Conservation (phyloP, 2,113 vertebrate species). For the Athene noctua region DNA sequence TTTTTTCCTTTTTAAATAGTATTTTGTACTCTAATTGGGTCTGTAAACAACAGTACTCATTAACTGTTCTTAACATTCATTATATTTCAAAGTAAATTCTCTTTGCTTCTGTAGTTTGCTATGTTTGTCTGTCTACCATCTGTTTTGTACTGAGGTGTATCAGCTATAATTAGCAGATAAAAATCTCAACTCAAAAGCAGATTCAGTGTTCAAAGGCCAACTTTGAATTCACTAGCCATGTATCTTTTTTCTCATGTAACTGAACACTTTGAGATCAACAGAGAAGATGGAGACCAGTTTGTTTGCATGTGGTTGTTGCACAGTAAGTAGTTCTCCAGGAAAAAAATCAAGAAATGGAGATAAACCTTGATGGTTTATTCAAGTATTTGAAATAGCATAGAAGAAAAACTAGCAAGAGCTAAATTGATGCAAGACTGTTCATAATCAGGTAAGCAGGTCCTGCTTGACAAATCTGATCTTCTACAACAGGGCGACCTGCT, state of each 20-base stretch:
- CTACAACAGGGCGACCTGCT: too few relatives aligned
- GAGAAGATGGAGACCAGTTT: not conserved
- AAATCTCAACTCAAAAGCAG: not conserved
- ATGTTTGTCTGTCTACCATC: not conserved
- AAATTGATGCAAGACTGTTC: not conserved
- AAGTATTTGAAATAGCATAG: not conserved
- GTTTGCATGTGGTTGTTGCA: not conserved
- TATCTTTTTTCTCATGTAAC: not conserved
- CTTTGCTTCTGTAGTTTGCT: not conserved
- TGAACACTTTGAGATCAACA: not conserved
- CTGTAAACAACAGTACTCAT: not conserved
- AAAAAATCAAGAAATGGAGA: not conserved
- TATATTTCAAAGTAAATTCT: not conserved
- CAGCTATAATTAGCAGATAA: not conserved
- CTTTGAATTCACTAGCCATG: not conserved
- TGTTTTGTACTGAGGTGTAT: not conserved
- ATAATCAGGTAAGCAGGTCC: not conserved
- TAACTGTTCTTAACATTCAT: not conserved
- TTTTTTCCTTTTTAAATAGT: not conserved
- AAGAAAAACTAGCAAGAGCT: not conserved
- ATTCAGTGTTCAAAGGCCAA: not conserved
- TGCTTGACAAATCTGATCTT: too few relatives aligned
- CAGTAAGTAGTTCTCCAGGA: not conserved
- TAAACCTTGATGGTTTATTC: not conserved
- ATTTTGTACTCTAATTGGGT: not conserved